Conservation (phyloP, 2,888 invertebrate genomes). For the Rotaria sp. region DNA sequence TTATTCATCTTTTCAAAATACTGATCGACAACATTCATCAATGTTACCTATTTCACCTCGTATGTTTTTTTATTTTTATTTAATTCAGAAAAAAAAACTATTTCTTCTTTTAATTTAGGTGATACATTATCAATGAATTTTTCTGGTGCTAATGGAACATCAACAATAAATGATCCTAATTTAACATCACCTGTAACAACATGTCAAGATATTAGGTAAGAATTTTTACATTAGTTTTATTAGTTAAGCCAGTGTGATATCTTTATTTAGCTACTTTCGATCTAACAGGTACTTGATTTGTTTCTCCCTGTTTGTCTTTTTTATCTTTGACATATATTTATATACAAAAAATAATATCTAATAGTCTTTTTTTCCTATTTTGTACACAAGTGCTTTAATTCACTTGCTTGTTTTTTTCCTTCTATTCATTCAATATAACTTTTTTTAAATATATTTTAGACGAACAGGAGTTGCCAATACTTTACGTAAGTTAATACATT, state of each 20-base stretch:
- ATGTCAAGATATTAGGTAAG: constrained; percentile 11
- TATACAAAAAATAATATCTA: too few relatives aligned
- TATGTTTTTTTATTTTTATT: background rate
- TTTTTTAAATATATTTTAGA: background rate
- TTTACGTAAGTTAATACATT: background rate
- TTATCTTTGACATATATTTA: too few relatives aligned
- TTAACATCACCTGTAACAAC: background rate
- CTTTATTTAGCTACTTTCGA: constrained; percentile 19
- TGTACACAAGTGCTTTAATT: background rate
- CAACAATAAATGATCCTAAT: background rate
- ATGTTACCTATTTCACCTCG: background rate
- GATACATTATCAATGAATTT: background rate
- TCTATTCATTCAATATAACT: background rate
- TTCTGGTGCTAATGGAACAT: background rate
- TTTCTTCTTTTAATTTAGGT: background rate
- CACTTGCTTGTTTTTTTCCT: background rate
- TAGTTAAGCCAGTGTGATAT: background rate
- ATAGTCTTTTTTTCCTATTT: background rate
- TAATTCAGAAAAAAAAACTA: background rate
- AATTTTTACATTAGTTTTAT: background rate
- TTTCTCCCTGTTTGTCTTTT: too few relatives aligned
- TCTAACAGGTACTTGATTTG: background rate
- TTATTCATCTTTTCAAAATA: background rate
- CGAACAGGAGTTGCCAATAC: constrained; percentile 7
- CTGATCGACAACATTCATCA: background rate